These are phyloP conservation scores for Parambassis ranga DNA, from an alignment of 2,797 vertebrate genomes.

Conservation along the genomic window DNA sequence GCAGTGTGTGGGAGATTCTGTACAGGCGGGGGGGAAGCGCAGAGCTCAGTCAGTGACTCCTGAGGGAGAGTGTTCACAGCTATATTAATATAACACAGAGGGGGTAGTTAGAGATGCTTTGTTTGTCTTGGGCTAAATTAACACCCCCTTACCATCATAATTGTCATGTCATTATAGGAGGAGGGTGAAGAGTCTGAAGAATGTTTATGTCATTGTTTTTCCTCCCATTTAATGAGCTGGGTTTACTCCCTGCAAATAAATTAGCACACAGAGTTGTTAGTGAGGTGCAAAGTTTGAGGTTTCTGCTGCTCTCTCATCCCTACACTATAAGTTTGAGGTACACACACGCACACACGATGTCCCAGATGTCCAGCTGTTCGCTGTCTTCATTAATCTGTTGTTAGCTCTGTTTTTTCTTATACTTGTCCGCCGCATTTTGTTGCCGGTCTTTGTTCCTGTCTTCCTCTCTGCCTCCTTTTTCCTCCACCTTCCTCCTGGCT, in stretches of 20 bases:
- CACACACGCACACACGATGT: constrained; percentile 1
- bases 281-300: constrained; percentile 2
- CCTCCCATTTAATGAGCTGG: constrained; percentile 52
- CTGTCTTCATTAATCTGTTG: constrained; percentile 63
- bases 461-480: constrained; percentile 22
- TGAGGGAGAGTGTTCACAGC: constrained; percentile 58
- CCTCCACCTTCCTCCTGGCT: constrained; percentile 52
- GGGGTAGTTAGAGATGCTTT: constrained; percentile 60
- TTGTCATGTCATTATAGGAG: constrained; percentile 57
- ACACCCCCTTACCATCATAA: constrained; percentile 55
- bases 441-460: constrained; percentile 52
- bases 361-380: constrained; percentile 58
- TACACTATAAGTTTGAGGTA: constrained; percentile 20
- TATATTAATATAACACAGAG: constrained; percentile 71
- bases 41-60: constrained; percentile 52
- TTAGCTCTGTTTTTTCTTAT: constrained; percentile 11
- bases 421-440: constrained; percentile 37
- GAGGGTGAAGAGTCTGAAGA: constrained; percentile 43
- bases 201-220: constrained; percentile 56
- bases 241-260: constrained; percentile 44
- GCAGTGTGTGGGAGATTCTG: constrained; percentile 52
- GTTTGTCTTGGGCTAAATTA: constrained; percentile 73
- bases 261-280: constrained; percentile 18
- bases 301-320: not conserved
- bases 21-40: constrained; percentile 2